phyloP scores from a whole-genome alignment of 2,113 vertebrate genomes.

The Brachionichthys hirsutus region DNA sequence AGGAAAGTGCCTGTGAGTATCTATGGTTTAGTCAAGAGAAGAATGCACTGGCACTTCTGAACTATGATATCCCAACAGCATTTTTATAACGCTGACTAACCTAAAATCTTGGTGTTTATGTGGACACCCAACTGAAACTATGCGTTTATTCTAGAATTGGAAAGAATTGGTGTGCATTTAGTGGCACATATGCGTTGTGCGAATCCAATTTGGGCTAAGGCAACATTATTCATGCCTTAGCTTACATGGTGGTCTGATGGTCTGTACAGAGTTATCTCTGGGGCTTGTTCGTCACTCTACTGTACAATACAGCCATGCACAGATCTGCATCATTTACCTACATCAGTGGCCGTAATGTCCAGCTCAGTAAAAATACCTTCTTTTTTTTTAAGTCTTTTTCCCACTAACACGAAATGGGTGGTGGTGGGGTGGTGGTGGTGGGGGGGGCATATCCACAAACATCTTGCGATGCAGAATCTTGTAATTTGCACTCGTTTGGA shows the following conservation, averaged over 20 bases:
- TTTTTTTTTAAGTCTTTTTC: no score
- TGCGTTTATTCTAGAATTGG: slow-evolving; percentile 22
- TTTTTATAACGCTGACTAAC: slow-evolving; percentile 50
- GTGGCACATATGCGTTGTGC: slow-evolving; percentile 2
- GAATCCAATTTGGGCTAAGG: no score
- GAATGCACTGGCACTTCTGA: slow-evolving; percentile 28
- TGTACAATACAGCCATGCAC: no score
- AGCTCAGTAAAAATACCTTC: no score
- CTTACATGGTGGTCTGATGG: no score
- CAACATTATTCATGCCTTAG: no score
- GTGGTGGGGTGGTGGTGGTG: no score
- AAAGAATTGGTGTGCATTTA: slow-evolving; percentile 16
- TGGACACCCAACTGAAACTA: slow-evolving; percentile 37
- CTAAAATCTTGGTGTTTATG: slow-evolving; percentile 42
- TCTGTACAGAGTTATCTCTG: no score
- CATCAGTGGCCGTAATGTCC: no score
- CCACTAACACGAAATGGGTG: neutral
- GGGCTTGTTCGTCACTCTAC: no score
- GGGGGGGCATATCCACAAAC: neutral
- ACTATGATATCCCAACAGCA: slow-evolving; percentile 24
- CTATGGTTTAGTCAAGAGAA: slow-evolving; percentile 39
- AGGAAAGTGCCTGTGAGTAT: slow-evolving; percentile 36
- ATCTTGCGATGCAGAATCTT: neutral
- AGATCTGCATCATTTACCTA: no score
- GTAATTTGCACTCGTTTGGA: neutral